Conservation (phyloP, 2,888 invertebrate genomes). For the Lasioglossum figueresi region DNA sequence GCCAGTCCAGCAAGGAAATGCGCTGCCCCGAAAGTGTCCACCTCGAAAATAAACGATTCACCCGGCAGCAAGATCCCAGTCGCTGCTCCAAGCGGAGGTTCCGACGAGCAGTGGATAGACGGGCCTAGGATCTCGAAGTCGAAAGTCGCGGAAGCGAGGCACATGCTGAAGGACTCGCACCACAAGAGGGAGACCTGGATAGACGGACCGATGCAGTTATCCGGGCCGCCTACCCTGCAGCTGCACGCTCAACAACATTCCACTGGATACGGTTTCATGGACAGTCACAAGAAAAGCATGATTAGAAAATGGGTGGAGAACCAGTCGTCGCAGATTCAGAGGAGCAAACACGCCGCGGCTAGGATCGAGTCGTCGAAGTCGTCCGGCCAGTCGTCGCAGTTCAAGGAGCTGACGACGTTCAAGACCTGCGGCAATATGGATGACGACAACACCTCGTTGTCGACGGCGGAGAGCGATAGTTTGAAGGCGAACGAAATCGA, state of each 20-base stretch:
- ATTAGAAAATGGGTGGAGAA: slow-evolving; percentile 97
- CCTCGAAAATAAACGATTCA: slow-evolving; percentile 84
- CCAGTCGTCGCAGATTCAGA: slow-evolving; percentile 93
- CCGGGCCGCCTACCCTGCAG: slow-evolving; percentile 85
- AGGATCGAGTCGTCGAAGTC: slow-evolving; percentile 82
- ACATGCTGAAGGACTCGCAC: slow-evolving; percentile 91
- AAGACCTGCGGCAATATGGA: slow-evolving; percentile 84
- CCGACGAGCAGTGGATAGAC: slow-evolving; percentile 98
- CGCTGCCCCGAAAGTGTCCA: slow-evolving; percentile 84
- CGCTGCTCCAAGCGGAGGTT: slow-evolving; percentile 84
- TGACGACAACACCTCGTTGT: slow-evolving; percentile 84
- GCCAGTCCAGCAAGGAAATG: slow-evolving; percentile 85
- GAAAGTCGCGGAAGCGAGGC: slow-evolving; percentile 92
- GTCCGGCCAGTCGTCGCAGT: slow-evolving; percentile 83
- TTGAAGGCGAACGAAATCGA: slow-evolving; percentile 80
- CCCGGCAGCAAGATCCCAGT: slow-evolving; percentile 83
- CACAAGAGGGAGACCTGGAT: slow-evolving; percentile 97
- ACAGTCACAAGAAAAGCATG: slow-evolving; percentile 96
- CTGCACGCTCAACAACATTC: slow-evolving; percentile 85
- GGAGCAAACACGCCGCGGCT: slow-evolving; percentile 86
- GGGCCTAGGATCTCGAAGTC: slow-evolving; percentile 95
- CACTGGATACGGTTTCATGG: slow-evolving; percentile 94
- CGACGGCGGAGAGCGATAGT: slow-evolving; percentile 80
- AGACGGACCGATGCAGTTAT: slow-evolving; percentile 94
- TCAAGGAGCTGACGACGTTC: slow-evolving; percentile 87